Percentiles rank a stretch among this genome's conserved stretches.
phyloP scores from a whole-genome alignment of 2,797 vertebrate species.

The Manis crassicaudata region DNA sequence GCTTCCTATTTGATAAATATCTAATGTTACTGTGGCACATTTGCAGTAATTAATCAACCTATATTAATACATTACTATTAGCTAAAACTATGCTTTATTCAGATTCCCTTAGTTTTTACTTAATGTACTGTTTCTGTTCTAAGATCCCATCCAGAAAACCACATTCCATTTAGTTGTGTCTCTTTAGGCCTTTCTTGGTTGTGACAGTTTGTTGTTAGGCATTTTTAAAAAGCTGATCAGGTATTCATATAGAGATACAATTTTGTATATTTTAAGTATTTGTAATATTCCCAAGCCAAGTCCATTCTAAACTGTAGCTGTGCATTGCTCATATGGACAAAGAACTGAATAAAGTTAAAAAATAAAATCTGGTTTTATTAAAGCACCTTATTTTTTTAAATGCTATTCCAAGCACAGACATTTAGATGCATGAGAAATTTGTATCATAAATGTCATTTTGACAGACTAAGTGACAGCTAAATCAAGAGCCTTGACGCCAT shows the following conservation, averaged over 20 bases:
- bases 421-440: neutral
- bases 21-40: neutral
- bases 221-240: neutral
- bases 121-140: neutral
- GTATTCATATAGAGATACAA: neutral
- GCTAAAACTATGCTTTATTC: neutral
- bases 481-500: neutral
- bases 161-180: neutral
- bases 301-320: neutral
- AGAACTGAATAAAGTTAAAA: neutral
- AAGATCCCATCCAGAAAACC: neutral
- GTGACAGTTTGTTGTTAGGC: neutral
- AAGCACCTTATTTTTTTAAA: neutral
- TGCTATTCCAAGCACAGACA: neutral
- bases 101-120: neutral
- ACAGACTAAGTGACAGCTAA: conserved; percentile 7
- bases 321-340: neutral
- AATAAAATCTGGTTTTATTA: conserved; percentile 1
- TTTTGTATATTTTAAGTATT: neutral
- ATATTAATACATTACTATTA: neutral
- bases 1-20: neutral
- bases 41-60: neutral
- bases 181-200: neutral
- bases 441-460: neutral
- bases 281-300: neutral